Evolutionary conservation across 2,113 vertebrate species (phyloP).

Genomic region (Heliornis fulica): DNA sequence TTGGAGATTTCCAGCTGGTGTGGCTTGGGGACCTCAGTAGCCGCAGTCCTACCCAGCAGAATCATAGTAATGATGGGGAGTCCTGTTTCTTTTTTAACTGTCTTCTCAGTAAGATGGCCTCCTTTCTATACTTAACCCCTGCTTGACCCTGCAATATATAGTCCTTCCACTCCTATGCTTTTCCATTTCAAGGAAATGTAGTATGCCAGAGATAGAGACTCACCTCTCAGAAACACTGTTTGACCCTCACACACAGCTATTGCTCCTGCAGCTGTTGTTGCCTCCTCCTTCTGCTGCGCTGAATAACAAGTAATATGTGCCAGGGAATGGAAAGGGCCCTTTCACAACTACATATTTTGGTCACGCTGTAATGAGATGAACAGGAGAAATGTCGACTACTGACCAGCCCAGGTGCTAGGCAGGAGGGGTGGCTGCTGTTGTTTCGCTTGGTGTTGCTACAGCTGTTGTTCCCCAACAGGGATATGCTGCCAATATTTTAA

Average conservation of each 20-base stretch:
- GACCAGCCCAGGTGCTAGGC: background rate
- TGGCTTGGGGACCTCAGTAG: background rate
- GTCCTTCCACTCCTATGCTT: background rate
- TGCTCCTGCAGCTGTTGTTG: background rate
- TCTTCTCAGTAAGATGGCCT: background rate
- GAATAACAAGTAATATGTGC: background rate
- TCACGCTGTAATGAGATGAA: background rate
- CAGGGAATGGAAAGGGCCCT: background rate
- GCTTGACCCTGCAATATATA: background rate
- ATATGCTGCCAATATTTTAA: background rate
- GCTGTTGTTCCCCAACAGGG: background rate
- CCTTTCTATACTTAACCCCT: background rate
- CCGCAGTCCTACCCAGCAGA: background rate
- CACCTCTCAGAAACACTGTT: background rate
- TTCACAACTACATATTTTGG: background rate
- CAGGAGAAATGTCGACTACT: background rate
- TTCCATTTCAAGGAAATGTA: background rate
- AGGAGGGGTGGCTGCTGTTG: background rate
- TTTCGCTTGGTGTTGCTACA: constrained; percentile 18
- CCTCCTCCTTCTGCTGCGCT: background rate
- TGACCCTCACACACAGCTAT: background rate
- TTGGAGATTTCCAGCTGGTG: background rate
- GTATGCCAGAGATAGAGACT: background rate
- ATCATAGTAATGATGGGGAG: background rate
- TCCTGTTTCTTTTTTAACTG: background rate